Percentiles rank a stretch among this genome's conserved stretches.
These are phyloP conservation scores for Diploscapter pachys DNA, from an alignment of 1,140 invertebrate species.

Conservation along the genomic window DNA sequence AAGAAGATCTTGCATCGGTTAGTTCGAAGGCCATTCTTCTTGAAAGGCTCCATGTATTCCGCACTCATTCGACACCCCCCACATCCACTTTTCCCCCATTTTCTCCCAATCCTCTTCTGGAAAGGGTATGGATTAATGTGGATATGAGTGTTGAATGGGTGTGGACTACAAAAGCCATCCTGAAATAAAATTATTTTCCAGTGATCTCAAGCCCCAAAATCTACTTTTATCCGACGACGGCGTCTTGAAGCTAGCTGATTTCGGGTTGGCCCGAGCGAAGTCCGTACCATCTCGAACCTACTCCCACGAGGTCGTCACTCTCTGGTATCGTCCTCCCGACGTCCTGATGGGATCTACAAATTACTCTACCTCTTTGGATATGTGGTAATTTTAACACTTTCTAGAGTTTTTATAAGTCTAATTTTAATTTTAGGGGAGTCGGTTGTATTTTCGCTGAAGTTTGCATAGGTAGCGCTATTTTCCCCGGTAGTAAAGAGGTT, in stretches of 20 bases:
- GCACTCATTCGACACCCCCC: too few species aligned
- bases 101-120: too few species aligned
- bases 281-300: slow-evolving; percentile 94
- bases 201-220: slow-evolving; percentile 94
- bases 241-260: slow-evolving; percentile 90
- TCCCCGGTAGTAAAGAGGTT: slow-evolving; percentile 88
- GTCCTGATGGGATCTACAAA: slow-evolving; percentile 91
- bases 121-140: too few species aligned
- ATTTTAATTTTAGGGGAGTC: slow-evolving; percentile 70
- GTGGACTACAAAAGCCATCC: too few species aligned
- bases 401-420: background rate
- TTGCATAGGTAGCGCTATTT: slow-evolving; percentile 89
- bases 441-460: slow-evolving; percentile 97
- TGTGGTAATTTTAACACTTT: slow-evolving; percentile 68
- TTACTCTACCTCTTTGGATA: slow-evolving; percentile 82
- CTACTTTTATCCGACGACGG: slow-evolving; percentile 86
- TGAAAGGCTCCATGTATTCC: too few species aligned
- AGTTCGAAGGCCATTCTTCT: background rate
- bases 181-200: slow-evolving; percentile 11
- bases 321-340: slow-evolving; percentile 81
- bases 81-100: too few species aligned
- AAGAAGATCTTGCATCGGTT: slow-evolving; percentile 84
- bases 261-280: slow-evolving; percentile 87
- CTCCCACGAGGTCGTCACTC: slow-evolving; percentile 90
- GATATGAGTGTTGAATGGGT: too few species aligned